These are phyloP conservation scores for Lasaia peninsularis DNA, from an alignment of 1,140 invertebrate genomes.

Conservation along the genomic window DNA sequence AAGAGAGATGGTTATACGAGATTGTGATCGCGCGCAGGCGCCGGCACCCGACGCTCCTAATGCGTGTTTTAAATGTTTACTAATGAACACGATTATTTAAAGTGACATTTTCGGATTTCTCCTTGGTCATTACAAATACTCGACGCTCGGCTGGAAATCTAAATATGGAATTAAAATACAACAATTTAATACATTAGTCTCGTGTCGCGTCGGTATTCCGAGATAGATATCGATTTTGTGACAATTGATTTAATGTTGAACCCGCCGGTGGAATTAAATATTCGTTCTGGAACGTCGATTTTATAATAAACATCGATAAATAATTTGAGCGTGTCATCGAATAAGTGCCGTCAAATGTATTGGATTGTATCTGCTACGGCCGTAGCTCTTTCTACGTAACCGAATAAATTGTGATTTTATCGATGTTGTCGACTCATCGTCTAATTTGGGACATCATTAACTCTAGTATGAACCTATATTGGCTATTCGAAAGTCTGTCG, in stretches of 20 bases:
- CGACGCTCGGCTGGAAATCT: conserved; percentile 33
- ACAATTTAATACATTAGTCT: conserved; percentile 47
- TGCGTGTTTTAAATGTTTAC: conserved; percentile 73
- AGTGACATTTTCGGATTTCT: conserved; percentile 71
- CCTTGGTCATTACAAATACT: conserved; percentile 49
- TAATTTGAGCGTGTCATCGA: conserved; percentile 19
- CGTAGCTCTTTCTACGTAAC: background rate
- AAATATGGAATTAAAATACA: conserved; percentile 46
- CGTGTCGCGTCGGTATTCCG: conserved; percentile 33
- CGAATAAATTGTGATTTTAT: background rate
- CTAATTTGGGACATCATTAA: too few relatives aligned
- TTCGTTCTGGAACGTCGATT: conserved; percentile 26
- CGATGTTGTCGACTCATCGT: background rate
- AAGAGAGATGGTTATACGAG: conserved; percentile 40
- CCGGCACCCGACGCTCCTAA: conserved; percentile 64
- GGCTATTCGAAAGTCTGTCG: too few relatives aligned
- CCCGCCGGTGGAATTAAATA: conserved; percentile 36
- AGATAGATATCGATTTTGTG: conserved; percentile 30
- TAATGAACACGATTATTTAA: conserved; percentile 75
- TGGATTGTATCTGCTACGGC: background rate
- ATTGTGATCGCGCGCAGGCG: conserved; percentile 60
- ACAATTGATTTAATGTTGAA: conserved; percentile 44
- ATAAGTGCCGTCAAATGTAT: conserved; percentile 17
- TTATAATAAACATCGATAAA: conserved; percentile 8
- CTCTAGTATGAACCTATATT: too few relatives aligned